Percentiles rank a stretch among this genome's conserved stretches.
Evolutionary conservation across 1,140 invertebrate genomes (phyloP).

Genomic region (Belonocnema kinseyi): DNA sequence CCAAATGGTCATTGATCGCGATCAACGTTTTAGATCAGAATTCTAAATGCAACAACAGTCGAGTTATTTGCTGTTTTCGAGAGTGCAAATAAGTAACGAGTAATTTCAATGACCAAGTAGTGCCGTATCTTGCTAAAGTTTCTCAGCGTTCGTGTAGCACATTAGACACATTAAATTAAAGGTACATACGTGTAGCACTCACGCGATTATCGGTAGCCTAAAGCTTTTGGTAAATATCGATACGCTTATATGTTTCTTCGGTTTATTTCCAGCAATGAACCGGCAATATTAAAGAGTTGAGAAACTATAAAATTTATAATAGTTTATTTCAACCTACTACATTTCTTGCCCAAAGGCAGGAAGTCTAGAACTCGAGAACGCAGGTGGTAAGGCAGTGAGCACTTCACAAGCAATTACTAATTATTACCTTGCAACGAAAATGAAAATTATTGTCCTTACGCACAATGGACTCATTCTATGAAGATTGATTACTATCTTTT

Average conservation of each 20-base stretch:
- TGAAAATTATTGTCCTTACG: constrained; percentile 14
- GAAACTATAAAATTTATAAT: constrained; percentile 30
- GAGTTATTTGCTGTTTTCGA: constrained; percentile 9
- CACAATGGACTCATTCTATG: not conserved
- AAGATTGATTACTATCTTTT: too few species aligned
- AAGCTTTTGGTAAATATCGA: constrained; percentile 28
- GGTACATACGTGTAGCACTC: not conserved
- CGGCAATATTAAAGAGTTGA: constrained; percentile 8
- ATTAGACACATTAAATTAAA: constrained; percentile 11
- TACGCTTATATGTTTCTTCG: not conserved
- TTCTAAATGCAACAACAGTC: not conserved
- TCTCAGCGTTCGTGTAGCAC: not conserved
- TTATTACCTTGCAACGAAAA: constrained; percentile 20
- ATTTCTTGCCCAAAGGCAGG: not conserved
- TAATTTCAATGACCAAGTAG: constrained; percentile 9
- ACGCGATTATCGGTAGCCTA: constrained; percentile 23
- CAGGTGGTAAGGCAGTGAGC: not conserved
- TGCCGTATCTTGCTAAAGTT: not conserved
- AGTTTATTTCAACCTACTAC: constrained; percentile 12
- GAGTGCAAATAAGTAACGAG: not conserved
- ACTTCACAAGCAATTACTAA: constrained; percentile 9
- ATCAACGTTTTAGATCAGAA: not conserved
- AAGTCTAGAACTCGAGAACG: constrained; percentile 13
- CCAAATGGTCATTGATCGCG: not conserved
- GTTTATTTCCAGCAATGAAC: not conserved